Percentiles rank a stretch among this genome's conserved stretches.
Conservation (phyloP, 92 coral and sea anemone species). For the Umimayanthus kanabou region DNA sequence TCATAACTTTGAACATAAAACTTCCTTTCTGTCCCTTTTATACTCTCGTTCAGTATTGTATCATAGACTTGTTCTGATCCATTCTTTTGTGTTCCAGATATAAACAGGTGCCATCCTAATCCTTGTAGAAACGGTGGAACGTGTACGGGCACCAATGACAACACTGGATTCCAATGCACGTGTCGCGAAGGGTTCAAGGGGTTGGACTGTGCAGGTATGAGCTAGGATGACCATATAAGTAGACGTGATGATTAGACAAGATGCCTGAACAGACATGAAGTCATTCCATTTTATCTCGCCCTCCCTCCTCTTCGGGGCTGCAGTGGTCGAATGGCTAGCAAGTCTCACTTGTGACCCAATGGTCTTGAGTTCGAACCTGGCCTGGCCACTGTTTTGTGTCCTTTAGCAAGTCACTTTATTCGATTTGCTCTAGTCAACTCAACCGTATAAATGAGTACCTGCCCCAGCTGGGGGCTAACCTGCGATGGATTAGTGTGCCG, state of each 20-base stretch:
- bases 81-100: slow-evolving; percentile 52
- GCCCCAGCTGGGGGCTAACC: no score
- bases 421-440: no score
- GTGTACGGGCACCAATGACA: slow-evolving; percentile 93
- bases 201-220: slow-evolving; percentile 87
- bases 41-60: background rate
- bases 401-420: no score
- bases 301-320: background rate
- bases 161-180: slow-evolving; percentile 87
- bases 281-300: background rate
- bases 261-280: background rate
- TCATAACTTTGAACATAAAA: no score
- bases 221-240: background rate
- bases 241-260: background rate
- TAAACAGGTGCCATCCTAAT: slow-evolving; percentile 96
- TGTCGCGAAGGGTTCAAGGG: slow-evolving; percentile 98
- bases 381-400: no score
- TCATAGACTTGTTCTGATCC: background rate
- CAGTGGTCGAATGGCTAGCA: no score
- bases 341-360: no score
- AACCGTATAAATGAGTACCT: no score
- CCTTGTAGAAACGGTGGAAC: slow-evolving; percentile 99
- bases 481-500: no score
- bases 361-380: no score
- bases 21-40: no score